Base-by-base conservation (phyloP, 2,113 vertebrate genomes). In the Neodontobutis hainanensis region DNA sequence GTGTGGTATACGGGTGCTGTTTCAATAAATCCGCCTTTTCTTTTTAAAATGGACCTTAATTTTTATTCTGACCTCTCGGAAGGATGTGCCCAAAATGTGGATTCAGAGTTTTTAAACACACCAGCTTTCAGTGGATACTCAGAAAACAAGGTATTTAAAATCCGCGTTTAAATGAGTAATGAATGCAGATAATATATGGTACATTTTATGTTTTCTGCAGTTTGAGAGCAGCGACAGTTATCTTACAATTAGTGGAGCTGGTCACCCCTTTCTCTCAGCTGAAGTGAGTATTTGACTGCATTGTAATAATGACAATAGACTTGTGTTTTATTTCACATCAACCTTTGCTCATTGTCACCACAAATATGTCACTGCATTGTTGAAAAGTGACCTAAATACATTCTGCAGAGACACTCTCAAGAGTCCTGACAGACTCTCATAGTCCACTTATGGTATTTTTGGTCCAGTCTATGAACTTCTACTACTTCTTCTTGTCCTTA, bases 211-310 rank as follows among this genome's bases (percentile, higher is more conserved):
- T 79, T 55, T 81, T 47, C 87, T 96, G 95, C 96, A 96, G 84
- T 79, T 95, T n/a, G 94, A 93, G 70, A 91, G 93, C 67, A 92
- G 81, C 50, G 94, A 95, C 78, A 94, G 90, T 83, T 97, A 94
- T 78, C 90, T 97, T 65, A 89, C 93, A 58, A 96, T 97, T 69
- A 93, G 91, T 6, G 95, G 94, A 61, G 85, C 89, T 9, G 89
- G 92, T 0, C 94, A 96, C 59, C 94, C 94, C 4, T 97, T 97
- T 80, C 74, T 97, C 64, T 94, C 94, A 0, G 78, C 90, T 3
- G 88, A 90, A 87, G 90, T 90, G 59, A 32, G 45, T 8, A 15
- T 34, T 6, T 11, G n/a, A 11, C 36, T 27, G 7, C 2, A 4
- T 42, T 15, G 32, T 6, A 0, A 11, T n/a, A 27, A 27, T 27